Conservation (phyloP, 2,797 vertebrate species). For the Adelosebastes latens region DNA sequence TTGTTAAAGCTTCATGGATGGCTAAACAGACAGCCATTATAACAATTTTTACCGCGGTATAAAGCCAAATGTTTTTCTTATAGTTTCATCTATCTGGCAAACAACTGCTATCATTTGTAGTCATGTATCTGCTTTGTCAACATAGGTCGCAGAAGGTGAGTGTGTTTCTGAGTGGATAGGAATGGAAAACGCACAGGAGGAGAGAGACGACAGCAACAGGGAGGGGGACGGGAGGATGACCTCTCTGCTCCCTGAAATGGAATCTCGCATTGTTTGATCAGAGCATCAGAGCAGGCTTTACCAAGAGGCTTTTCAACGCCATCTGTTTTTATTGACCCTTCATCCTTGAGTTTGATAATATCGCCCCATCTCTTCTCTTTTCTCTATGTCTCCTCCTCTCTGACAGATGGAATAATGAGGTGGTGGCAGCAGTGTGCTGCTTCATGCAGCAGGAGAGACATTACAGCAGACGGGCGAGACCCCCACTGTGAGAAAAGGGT, state of each 20-base stretch:
- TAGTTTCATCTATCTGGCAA: conserved; percentile 25
- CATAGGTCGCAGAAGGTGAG: conserved; percentile 6
- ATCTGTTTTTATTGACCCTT: conserved; percentile 66
- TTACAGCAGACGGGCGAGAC: conserved; percentile 1
- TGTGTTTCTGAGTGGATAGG: not conserved
- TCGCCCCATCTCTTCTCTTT: not conserved
- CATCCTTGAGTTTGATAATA: conserved; percentile 44
- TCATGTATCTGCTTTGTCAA: conserved; percentile 15
- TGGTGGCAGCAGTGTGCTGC: not conserved
- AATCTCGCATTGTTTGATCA: conserved; percentile 38
- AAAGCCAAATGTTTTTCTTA: conserved; percentile 2
- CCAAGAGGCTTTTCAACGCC: conserved; percentile 22
- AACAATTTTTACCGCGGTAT: not conserved
- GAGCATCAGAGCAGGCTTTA: conserved; percentile 18
- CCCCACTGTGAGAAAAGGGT: conserved; percentile 30
- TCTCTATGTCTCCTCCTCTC: conserved; percentile 29
- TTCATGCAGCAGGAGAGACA: conserved; percentile 17
- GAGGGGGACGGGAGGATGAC: conserved; percentile 14
- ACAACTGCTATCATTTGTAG: conserved; percentile 3
- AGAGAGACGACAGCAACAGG: not conserved
- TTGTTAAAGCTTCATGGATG: conserved; percentile 49
- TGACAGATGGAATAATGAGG: conserved; percentile 54
- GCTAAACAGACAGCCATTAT: conserved; percentile 53
- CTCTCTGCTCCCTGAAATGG: conserved; percentile 45
- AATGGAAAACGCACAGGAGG: not conserved